Evolutionary conservation across 2,797 vertebrate genomes (phyloP), one percentile per base, ranked within the genome.

Genomic region (Coreius guichenoti): DNA sequence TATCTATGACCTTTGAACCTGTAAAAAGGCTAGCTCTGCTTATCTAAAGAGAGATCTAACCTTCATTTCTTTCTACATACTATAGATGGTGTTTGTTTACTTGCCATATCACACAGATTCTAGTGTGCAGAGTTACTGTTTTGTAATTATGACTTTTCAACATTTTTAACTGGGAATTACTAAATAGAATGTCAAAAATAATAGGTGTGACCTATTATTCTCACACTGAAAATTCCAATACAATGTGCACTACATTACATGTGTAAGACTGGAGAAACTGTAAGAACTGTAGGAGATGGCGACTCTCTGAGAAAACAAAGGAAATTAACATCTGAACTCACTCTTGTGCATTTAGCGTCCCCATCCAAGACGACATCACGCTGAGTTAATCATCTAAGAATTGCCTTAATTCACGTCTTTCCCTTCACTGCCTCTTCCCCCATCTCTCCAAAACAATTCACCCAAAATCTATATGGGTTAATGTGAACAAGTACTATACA

Each of bases 21-120:
- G n/a, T 79, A 63, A 79, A 79, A 13, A 47, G 17, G 67, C 43
- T 11, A 21, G 61, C 19, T 80, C 16, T 36, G 45, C 6, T 68
- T 36, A 29, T 65, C 58, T 79, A 23, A 39, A 65, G 31, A 56
- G 74, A 58, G 13, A 39, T 77, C 74, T 77, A 76, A 76, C 3
- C 11, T 23, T 54, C 1, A 33, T 36, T 75, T 61, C 21, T 61
- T n/a, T 56, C 33, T 8, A 58, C 74, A n/a, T 8, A 26, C 73
- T 23, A 56, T 23, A 23, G 19, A 56, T 56, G 54, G 54, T 56
- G 51, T 56, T 54, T 3, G 19, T 36, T 31, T 77, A 76, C 74
- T 13, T 77, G 19, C 31, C n/a, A 17, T 3, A 5, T 73, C 14
- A 49, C 43, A 29, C 43, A 19, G 43, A 49, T 47, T 33, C 17